Evolutionary conservation across 2,888 invertebrate species (phyloP).

Genomic region (Andrena dorsata): DNA sequence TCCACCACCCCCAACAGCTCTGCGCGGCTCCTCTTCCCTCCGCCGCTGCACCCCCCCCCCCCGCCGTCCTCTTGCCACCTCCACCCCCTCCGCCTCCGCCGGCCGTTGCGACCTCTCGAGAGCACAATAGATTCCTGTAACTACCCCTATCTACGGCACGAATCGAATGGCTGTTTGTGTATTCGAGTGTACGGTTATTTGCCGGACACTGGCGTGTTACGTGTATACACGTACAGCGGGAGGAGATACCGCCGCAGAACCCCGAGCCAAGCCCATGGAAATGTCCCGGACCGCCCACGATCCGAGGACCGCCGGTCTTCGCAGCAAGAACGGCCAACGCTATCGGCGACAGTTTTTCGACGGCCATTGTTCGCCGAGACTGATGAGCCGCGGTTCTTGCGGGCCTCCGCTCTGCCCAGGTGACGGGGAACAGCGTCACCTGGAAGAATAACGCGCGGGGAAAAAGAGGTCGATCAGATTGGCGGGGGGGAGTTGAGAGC

Average conservation of each 20-base stretch:
- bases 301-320: neutral
- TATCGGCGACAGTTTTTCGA: constrained; percentile 22
- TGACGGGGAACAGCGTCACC: no score
- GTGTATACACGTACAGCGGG: constrained; percentile 17
- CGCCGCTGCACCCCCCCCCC: neutral
- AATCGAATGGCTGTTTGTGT: constrained; percentile 81
- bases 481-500: no score
- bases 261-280: constrained; percentile 17
- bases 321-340: constrained; percentile 9
- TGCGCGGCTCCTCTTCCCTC: neutral
- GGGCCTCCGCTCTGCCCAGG: no score
- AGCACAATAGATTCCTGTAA: constrained; percentile 81
- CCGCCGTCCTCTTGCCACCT: constrained; percentile 32
- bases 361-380: constrained; percentile 26
- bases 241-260: neutral
- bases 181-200: constrained; percentile 81
- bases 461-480: no score
- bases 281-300: constrained; percentile 21
- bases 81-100: constrained; percentile 43
- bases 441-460: no score
- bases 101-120: constrained; percentile 70
- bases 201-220: constrained; percentile 73
- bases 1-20: constrained; percentile 10
- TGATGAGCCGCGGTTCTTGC: constrained; percentile 28
- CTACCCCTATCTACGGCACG: constrained; percentile 78